phyloP scores from a whole-genome alignment of 2,888 invertebrate species.

The Sarcophaga carnaria region DNA sequence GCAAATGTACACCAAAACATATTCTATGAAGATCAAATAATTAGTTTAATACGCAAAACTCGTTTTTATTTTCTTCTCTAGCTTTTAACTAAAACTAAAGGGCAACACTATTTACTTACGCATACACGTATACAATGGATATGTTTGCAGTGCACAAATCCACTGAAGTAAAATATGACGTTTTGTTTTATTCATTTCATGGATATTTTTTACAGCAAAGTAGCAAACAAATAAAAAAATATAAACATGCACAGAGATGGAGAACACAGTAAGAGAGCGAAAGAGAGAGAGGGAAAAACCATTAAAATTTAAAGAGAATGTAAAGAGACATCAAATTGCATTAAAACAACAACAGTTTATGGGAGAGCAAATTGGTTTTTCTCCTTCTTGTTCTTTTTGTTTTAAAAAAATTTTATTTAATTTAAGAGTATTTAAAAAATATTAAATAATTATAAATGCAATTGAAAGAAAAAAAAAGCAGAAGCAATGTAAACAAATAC shows the following conservation, averaged over 20 bases:
- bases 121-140: neutral
- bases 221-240: neutral
- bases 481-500: neutral
- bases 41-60: too few relatives aligned
- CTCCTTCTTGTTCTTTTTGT: too few relatives aligned
- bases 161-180: neutral
- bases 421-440: too few relatives aligned
- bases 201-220: slow-evolving; percentile 3
- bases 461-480: neutral
- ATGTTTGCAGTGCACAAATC: neutral
- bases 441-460: too few relatives aligned
- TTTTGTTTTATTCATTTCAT: slow-evolving; percentile 15
- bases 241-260: too few relatives aligned
- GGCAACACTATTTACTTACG: neutral
- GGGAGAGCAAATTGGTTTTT: too few relatives aligned
- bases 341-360: too few relatives aligned
- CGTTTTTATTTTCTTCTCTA: neutral
- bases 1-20: too few relatives aligned
- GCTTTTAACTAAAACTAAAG: neutral
- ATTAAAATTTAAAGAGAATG: neutral
- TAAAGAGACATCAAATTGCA: too few relatives aligned
- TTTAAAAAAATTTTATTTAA: too few relatives aligned
- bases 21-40: too few relatives aligned
- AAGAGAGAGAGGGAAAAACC: neutral
- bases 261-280: too few relatives aligned